Conservation (phyloP, 2,113 vertebrate genomes). For the Paralichthys olivaceus region DNA sequence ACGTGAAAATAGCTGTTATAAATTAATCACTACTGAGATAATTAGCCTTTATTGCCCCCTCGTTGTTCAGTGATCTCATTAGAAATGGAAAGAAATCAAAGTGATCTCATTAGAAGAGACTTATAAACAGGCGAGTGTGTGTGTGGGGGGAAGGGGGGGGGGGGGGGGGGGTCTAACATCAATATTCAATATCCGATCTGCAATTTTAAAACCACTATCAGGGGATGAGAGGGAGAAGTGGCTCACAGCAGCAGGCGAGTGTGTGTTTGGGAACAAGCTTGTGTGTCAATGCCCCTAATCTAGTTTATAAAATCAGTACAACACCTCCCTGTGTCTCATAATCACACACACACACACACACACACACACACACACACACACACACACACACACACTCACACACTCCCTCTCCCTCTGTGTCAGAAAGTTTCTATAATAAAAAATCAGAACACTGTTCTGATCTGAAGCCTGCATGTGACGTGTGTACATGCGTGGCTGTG, state of each 20-base stretch:
- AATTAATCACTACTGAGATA: slow-evolving; percentile 72
- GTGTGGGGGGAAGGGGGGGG: slow-evolving; percentile 1
- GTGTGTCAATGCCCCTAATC: slow-evolving; percentile 50
- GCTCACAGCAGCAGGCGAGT: slow-evolving; percentile 33
- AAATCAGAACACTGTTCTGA: slow-evolving; percentile 11
- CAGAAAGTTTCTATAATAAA: slow-evolving; percentile 28
- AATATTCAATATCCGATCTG: slow-evolving; percentile 69
- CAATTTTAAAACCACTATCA: slow-evolving; percentile 44
- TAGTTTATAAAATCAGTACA: slow-evolving; percentile 44
- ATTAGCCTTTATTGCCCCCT: slow-evolving; percentile 66
- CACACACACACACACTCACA: slow-evolving; percentile 21
- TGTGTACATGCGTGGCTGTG: background rate
- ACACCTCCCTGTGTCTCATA: slow-evolving; percentile 6
- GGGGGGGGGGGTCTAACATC: slow-evolving; percentile 44
- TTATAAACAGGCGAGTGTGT: slow-evolving; percentile 43
- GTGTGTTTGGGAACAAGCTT: slow-evolving; percentile 29
- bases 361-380: slow-evolving; percentile 16
- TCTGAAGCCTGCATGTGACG: background rate
- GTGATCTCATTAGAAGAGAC: slow-evolving; percentile 65
- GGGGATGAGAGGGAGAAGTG: slow-evolving; percentile 34
- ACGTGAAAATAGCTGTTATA: slow-evolving; percentile 63
- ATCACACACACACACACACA: slow-evolving; percentile 28
- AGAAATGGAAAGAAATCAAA: slow-evolving; percentile 69
- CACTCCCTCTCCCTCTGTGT: background rate
- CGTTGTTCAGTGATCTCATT: slow-evolving; percentile 61